Percentiles rank a stretch among this genome's conserved stretches.
Evolutionary conservation across 2,113 vertebrate genomes (phyloP).

Genomic region (Ondatra zibethicus): DNA sequence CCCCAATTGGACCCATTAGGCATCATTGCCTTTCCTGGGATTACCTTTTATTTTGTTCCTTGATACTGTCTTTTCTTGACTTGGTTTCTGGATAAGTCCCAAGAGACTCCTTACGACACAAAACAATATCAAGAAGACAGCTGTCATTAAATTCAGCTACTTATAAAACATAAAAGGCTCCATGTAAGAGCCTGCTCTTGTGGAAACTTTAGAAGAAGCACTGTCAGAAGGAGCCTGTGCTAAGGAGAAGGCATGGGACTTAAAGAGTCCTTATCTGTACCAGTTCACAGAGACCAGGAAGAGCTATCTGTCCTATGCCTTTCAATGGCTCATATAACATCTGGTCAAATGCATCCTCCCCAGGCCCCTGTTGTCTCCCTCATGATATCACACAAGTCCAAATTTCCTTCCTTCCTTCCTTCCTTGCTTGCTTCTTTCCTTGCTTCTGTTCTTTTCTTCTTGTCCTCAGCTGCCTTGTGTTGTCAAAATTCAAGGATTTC

Average conservation of each 20-base stretch:
- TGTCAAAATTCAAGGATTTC: background rate
- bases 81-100: slow-evolving; percentile 75
- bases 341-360: background rate
- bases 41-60: slow-evolving; percentile 70
- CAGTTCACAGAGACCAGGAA: background rate
- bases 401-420: background rate
- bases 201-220: slow-evolving; percentile 61
- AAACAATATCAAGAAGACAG: slow-evolving; percentile 72
- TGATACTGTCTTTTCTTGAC: slow-evolving; percentile 48
- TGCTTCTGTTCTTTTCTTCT: background rate
- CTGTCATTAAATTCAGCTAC: slow-evolving; percentile 75
- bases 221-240: slow-evolving; percentile 7
- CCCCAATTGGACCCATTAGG: slow-evolving; percentile 73
- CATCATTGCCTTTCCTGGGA: slow-evolving; percentile 53
- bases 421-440: background rate
- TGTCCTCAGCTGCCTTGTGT: background rate
- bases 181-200: slow-evolving; percentile 37
- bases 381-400: background rate
- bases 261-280: slow-evolving; percentile 60
- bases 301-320: background rate
- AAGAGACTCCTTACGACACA: slow-evolving; percentile 69
- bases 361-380: background rate
- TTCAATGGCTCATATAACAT: background rate
- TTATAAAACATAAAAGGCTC: slow-evolving; percentile 54
- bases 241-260: slow-evolving; percentile 20